phyloP scores from a whole-genome alignment of 2,888 invertebrate genomes.

The Brenthis hecate region DNA sequence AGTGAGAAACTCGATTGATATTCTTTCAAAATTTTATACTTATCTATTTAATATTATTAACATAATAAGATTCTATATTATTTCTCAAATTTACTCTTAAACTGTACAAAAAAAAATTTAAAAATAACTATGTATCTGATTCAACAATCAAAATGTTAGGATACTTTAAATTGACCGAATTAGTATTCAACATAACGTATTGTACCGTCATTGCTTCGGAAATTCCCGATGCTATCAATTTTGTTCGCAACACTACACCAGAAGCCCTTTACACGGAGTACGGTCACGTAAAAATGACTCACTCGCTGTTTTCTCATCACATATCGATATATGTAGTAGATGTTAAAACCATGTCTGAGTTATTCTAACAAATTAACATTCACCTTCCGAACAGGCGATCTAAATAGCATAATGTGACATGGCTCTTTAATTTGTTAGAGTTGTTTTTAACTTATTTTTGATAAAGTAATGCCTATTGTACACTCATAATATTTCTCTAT shows the following conservation, averaged over 20 bases:
- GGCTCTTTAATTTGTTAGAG: background rate
- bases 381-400: constrained; percentile 3
- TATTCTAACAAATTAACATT: constrained; percentile 13
- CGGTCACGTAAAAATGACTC: constrained; percentile 67
- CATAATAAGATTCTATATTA: too few relatives aligned
- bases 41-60: too few relatives aligned
- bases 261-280: constrained; percentile 59
- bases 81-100: too few relatives aligned
- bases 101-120: background rate
- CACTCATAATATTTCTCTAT: background rate
- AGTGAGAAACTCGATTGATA: too few relatives aligned
- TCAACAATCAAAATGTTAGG: constrained; percentile 23
- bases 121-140: constrained; percentile 4
- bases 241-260: constrained; percentile 59
- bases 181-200: constrained; percentile 54
- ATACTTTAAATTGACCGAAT: constrained; percentile 43
- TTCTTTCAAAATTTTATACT: too few relatives aligned
- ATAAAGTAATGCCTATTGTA: background rate
- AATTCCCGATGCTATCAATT: constrained; percentile 56
- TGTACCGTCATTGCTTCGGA: constrained; percentile 54
- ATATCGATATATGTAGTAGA: constrained; percentile 5
- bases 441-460: background rate
- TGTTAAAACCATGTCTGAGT: background rate
- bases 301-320: constrained; percentile 38
- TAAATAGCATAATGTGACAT: constrained; percentile 6